These are phyloP conservation scores for Orcinus orca DNA, from an alignment of 2,113 vertebrate species.

Conservation along the genomic window DNA sequence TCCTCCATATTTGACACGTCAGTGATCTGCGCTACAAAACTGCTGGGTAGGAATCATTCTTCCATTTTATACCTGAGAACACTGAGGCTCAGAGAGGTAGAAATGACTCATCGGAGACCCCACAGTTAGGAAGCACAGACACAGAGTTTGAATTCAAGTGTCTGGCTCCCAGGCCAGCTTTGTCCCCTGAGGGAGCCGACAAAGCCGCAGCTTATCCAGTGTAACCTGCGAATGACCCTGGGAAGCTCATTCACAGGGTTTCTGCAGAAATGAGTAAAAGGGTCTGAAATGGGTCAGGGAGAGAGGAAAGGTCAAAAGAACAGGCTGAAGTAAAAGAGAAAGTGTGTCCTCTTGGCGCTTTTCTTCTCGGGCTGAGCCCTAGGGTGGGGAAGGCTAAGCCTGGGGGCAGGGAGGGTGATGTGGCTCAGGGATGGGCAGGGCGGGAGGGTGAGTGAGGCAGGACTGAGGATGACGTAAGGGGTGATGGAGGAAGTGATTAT, in stretches of 20 bases:
- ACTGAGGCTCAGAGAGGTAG: not conserved
- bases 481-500: constrained; percentile 53
- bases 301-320: not conserved
- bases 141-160: not conserved
- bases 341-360: not conserved
- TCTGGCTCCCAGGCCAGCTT: not conserved
- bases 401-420: not conserved
- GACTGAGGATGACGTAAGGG: not conserved
- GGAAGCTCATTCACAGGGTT: not conserved
- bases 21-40: not conserved
- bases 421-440: not conserved
- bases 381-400: not conserved
- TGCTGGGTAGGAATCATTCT: not conserved
- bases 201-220: not conserved
- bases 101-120: not conserved
- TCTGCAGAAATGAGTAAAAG: not conserved
- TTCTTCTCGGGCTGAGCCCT: not conserved
- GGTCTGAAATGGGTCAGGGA: not conserved
- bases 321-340: constrained; percentile 17
- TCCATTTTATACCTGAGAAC: not conserved
- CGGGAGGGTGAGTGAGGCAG: not conserved
- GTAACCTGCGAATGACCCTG: not conserved
- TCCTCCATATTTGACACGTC: not conserved
- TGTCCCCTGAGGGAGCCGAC: not conserved
- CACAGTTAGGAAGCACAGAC: too few relatives aligned